Evolutionary conservation across 2,888 invertebrate genomes (phyloP), one percentile per base, ranked within the genome.

Genomic region (Anaspis maculata): DNA sequence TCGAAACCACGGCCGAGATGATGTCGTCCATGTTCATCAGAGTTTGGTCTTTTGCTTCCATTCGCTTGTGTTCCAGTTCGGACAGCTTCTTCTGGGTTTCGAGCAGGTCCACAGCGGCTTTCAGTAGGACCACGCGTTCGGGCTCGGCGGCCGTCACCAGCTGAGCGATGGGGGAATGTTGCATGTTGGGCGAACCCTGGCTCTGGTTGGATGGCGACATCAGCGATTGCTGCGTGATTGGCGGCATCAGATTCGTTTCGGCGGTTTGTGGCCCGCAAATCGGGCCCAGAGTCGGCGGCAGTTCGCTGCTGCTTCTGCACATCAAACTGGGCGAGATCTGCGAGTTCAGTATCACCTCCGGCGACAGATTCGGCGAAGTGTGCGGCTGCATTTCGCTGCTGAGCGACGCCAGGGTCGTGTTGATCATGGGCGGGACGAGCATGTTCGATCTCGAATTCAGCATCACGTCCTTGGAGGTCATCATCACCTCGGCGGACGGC

Each of bases 51-150:
- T n/a, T n/a, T n/a, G n/a, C n/a, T n/a, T n/a, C n/a, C n/a, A n/a
- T n/a, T n/a, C n/a, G n/a, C n/a, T n/a, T n/a, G 28, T 41, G 27
- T 7, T 32, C 54, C 34, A 60, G 50, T 67, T 73, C 37, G 65
- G 69, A 16, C 68, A 71, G 51, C 72, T 77, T 50, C 71, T 66
- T 74, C 68, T 72, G 72, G 1, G 79, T 79, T 27, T 79, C 76
- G 9, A 81, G 69, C 47, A 79, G 74, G 62, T 82, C 80, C 1
- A 77, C 80, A 0, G 81, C 79, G 3, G 83, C 83, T 56, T 79
- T 80, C 32, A 83, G 68, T 25, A 84, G 73, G 73, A 84, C 80
- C n/a, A 78, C 79, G 45, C 83, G 83, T 47, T 79, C 79, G 15
- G 79, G 76, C 15, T 77, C 73, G 2, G 74, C 70, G 25, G 75